These are phyloP conservation scores for Pangasius sanitwongsei DNA, from an alignment of 2,797 vertebrate species.

Conservation along the genomic window DNA sequence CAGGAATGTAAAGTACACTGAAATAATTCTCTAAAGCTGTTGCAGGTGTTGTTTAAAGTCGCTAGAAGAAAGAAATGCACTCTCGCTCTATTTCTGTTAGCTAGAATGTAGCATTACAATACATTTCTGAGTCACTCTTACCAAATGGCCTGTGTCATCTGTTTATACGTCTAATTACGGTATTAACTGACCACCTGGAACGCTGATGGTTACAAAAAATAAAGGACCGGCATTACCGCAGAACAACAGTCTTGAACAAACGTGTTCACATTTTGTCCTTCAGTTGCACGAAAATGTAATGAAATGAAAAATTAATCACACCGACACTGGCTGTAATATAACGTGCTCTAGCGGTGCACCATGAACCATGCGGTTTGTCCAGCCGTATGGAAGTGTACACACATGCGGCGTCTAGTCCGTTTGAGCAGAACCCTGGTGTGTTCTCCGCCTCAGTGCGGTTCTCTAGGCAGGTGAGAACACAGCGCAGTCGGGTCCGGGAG, in stretches of 20 bases:
- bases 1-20: background rate
- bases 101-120: background rate
- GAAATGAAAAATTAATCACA: too few relatives aligned
- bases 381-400: background rate
- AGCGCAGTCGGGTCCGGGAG: background rate
- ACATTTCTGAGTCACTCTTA: background rate
- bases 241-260: background rate
- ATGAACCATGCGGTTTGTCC: background rate
- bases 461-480: background rate
- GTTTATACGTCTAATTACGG: background rate
- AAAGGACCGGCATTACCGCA: background rate
- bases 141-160: background rate
- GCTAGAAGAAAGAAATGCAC: background rate
- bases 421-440: background rate
- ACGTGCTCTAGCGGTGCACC: background rate
- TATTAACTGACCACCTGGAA: background rate
- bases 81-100: background rate
- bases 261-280: background rate
- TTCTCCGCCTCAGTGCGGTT: background rate
- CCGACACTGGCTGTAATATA: too few relatives aligned
- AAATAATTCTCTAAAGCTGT: background rate
- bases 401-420: background rate
- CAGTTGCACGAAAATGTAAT: background rate
- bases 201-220: background rate
- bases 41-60: background rate